Evolutionary conservation across 2,113 vertebrate species (phyloP), one percentile per base, ranked within the genome.

Genomic region (Boleophthalmus pectinirostris): DNA sequence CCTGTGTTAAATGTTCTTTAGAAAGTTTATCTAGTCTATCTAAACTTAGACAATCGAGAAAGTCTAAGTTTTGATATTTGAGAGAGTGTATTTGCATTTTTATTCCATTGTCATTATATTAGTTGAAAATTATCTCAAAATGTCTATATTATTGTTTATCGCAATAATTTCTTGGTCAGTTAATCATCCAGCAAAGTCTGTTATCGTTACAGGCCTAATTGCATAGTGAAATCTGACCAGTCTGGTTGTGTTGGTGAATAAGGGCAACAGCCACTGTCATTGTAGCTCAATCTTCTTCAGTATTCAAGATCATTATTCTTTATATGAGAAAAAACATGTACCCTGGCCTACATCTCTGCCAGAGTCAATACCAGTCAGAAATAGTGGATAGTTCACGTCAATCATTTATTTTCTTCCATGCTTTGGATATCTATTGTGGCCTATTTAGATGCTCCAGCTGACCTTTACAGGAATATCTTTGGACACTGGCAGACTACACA

Each of bases 401-500:
- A 23, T 57, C n/a, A 57, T 57, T 23, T 23, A 8, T 13, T 57
- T 57, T 57, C 54, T 57, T 13, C 7, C 54, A 23, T 24, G 23
- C 21, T 24, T 57, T 23, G 25, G 24, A 33, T 33, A 57, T 61
- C 14, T 25, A 61, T 61, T 61, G 58, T 33, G 14, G 15, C 12
- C 24, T 16, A 61, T 61, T 61, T 61, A 61, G 58, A 61, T 29
- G 58, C 58, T 8, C 58, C 15, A 16, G 24, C 25, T 61, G 24
- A 61, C 58, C 58, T 61, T 61, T 33, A 18, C 58, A 33, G 24
- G 24, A 61, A 61, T 61, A 24, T 61, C 15, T 61, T 61, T 61
- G 58, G 58, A 61, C 58, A 29, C 58, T 25, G 12, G 25, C 56
- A 24, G 58, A 61, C 25, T 24, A 24, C 15, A 24, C 54, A 57